These are phyloP conservation scores for Carcharodon carcharias DNA, from an alignment of 2,797 vertebrate genomes.

Conservation along the genomic window DNA sequence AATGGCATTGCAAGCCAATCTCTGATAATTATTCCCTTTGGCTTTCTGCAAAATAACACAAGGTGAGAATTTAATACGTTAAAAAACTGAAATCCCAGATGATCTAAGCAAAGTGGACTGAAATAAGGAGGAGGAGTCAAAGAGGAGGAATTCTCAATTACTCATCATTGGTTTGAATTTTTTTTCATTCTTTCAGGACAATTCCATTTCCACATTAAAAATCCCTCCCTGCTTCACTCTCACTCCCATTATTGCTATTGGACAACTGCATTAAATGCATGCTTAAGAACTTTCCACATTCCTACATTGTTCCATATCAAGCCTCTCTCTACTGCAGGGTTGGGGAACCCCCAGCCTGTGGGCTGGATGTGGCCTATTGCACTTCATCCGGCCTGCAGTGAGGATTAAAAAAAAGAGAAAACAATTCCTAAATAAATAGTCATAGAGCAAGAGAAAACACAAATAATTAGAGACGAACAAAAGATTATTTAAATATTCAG, in stretches of 20 bases:
- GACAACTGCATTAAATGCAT: too few relatives aligned
- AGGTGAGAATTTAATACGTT: neutral
- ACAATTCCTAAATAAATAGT: too few relatives aligned
- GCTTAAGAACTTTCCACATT: neutral
- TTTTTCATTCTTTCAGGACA: neutral
- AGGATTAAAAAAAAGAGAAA: too few relatives aligned
- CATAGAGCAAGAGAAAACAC: too few relatives aligned
- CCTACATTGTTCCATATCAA: neutral
- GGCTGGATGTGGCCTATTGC: too few relatives aligned
- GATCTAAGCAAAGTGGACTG: neutral
- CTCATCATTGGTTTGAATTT: neutral
- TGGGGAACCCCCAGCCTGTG: too few relatives aligned
- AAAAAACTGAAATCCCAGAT: neutral
- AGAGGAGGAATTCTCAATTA: neutral
- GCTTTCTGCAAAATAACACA: neutral
- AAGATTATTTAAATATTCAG: too few relatives aligned
- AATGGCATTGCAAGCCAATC: neutral
- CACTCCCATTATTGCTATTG: too few relatives aligned
- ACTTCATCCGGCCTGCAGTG: too few relatives aligned
- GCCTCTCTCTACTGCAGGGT: neutral
- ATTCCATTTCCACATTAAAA: neutral
- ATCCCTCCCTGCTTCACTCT: too few relatives aligned
- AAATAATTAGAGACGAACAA: too few relatives aligned
- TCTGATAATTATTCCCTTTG: neutral
- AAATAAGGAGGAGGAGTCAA: neutral